Evolutionary conservation across 2,888 invertebrate genomes (phyloP).

Genomic region (Nipponacmea schrenckii): DNA sequence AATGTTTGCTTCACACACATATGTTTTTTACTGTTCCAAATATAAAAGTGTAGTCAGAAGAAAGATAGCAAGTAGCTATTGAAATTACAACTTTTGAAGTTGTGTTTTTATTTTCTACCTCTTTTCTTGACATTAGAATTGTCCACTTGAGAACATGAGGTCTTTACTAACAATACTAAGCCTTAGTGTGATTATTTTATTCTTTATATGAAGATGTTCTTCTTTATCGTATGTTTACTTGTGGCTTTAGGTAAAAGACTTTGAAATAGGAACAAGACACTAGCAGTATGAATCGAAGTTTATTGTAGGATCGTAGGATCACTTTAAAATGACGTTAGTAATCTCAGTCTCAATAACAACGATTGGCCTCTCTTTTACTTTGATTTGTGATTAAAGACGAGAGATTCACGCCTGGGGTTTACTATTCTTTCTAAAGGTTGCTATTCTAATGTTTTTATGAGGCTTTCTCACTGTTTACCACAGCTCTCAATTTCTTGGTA

Average conservation of each 20-base stretch:
- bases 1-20: neutral
- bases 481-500: neutral
- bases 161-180: too few relatives aligned
- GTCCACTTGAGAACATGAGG: neutral
- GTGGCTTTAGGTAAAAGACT: neutral
- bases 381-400: neutral
- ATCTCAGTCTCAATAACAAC: neutral
- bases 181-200: neutral
- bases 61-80: neutral
- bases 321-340: neutral
- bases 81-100: neutral
- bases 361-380: neutral
- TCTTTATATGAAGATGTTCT: neutral
- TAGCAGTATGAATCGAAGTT: neutral
- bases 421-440: neutral
- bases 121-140: neutral
- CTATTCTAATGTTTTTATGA: constrained; percentile 5
- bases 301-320: neutral
- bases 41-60: neutral
- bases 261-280: neutral
- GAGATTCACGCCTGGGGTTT: neutral
- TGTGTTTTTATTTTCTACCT: neutral
- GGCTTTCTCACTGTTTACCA: neutral
- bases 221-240: neutral
- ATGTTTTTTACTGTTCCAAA: neutral